phyloP scores from a whole-genome alignment of 2,888 invertebrate species.

The Conops quadrifasciatus region DNA sequence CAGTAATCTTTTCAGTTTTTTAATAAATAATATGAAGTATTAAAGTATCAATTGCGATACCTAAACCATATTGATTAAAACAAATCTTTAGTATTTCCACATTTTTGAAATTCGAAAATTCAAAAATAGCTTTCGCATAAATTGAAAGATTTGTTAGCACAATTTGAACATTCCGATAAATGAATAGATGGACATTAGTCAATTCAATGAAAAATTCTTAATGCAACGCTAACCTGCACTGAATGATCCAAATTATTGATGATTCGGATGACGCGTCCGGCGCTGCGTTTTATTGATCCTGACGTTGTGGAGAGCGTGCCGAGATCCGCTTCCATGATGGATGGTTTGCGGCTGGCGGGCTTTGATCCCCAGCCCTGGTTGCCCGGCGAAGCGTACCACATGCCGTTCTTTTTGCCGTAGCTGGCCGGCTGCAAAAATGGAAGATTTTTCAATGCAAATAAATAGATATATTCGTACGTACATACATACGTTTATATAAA shows the following conservation, averaged over 20 bases:
- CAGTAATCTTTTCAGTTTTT: no score
- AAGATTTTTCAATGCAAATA: slow-evolving; percentile 2
- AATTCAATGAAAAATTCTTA: neutral
- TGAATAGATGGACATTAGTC: neutral
- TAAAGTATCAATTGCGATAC: no score
- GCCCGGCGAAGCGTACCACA: slow-evolving; percentile 79
- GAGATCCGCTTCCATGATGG: slow-evolving; percentile 80
- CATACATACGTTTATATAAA: neutral
- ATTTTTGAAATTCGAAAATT: no score
- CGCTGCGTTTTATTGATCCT: slow-evolving; percentile 76
- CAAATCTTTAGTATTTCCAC: no score
- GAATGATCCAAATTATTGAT: slow-evolving; percentile 94
- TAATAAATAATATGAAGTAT: no score
- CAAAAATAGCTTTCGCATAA: no score
- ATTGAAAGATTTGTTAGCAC: no score
- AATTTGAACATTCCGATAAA: no score
- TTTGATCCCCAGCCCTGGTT: slow-evolving; percentile 71
- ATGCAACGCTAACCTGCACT: slow-evolving; percentile 74
- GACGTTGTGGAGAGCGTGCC: slow-evolving; percentile 73
- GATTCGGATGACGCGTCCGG: slow-evolving; percentile 88
- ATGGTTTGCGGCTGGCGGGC: slow-evolving; percentile 81
- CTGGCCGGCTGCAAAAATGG: slow-evolving; percentile 76
- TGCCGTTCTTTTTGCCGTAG: slow-evolving; percentile 90
- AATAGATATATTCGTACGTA: neutral
- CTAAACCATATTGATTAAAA: no score